These are phyloP conservation scores for Emmelina monodactyla DNA, from an alignment of 2,888 invertebrate species.

Conservation along the genomic window DNA sequence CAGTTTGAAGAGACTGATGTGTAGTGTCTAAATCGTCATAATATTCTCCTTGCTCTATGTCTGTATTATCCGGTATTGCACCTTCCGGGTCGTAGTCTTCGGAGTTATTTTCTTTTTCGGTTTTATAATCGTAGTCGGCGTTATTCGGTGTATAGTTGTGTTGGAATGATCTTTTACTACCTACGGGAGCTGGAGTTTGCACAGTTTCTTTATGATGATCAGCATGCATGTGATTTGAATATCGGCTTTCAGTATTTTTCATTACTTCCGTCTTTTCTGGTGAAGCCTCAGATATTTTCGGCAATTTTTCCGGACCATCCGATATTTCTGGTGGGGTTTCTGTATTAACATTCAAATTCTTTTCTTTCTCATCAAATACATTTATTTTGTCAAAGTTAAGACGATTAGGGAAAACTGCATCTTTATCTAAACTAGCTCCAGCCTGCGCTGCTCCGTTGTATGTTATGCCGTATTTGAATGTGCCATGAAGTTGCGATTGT, in stretches of 20 bases:
- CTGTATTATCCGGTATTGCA: slow-evolving; percentile 38
- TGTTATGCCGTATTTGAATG: slow-evolving; percentile 78
- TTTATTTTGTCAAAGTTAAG: slow-evolving; percentile 50
- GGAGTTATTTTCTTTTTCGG: slow-evolving; percentile 38
- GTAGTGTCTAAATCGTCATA: slow-evolving; percentile 60
- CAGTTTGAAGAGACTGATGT: slow-evolving; percentile 36
- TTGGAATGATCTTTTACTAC: slow-evolving; percentile 42
- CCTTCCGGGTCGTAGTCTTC: slow-evolving; percentile 56
- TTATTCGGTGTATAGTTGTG: slow-evolving; percentile 27
- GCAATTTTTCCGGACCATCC: slow-evolving; percentile 14
- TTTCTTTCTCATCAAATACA: slow-evolving; percentile 45
- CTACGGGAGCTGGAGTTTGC: slow-evolving; percentile 25
- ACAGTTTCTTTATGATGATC: slow-evolving; percentile 37
- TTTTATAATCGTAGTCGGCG: slow-evolving; percentile 42
- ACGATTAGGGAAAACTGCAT: slow-evolving; percentile 47
- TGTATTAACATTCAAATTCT: slow-evolving; percentile 40
- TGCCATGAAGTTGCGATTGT: slow-evolving; percentile 83
- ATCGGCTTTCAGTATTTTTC: slow-evolving; percentile 27
- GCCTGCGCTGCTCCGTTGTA: slow-evolving; percentile 85
- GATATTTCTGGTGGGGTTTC: slow-evolving; percentile 17
- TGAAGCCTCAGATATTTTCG: slow-evolving; percentile 11
- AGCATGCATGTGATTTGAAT: slow-evolving; percentile 34
- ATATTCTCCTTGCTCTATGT: slow-evolving; percentile 62
- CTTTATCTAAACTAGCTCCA: slow-evolving; percentile 74
- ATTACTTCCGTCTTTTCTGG: slow-evolving; percentile 21